A percentile compares a stretch with the other conserved stretches of the same genome.
phyloP scores from a whole-genome alignment of 2,888 invertebrate genomes.

The Pheosia gnoma region DNA sequence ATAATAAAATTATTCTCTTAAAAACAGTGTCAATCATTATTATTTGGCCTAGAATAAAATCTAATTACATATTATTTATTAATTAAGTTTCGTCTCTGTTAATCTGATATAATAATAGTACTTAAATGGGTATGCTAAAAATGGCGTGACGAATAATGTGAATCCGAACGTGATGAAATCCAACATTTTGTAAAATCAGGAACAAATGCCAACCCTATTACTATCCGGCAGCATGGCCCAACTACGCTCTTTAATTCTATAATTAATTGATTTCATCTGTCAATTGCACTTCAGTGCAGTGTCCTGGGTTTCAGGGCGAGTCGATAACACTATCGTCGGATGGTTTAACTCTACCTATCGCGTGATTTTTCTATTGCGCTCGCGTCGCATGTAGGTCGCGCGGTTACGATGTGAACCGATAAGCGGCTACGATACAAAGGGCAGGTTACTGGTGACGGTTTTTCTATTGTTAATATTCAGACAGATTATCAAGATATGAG shows the following conservation, averaged over 20 bases:
- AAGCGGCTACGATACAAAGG: conserved; percentile 44
- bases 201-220: neutral
- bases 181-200: too few relatives aligned
- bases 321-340: conserved; percentile 66
- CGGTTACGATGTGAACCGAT: conserved; percentile 54
- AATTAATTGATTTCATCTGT: conserved; percentile 15
- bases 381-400: conserved; percentile 62
- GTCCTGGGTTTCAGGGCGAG: conserved; percentile 47
- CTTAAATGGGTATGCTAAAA: too few relatives aligned
- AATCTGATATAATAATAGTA: too few relatives aligned
- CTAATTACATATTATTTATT: too few relatives aligned
- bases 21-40: too few relatives aligned
- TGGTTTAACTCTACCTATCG: conserved; percentile 66
- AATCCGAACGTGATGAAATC: too few relatives aligned
- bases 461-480: conserved; percentile 21
- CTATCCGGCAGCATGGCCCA: neutral
- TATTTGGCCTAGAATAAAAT: too few relatives aligned
- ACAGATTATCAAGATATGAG: conserved; percentile 27
- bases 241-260: neutral
- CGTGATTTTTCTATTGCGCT: conserved; percentile 72
- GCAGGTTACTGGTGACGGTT: conserved; percentile 39
- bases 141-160: too few relatives aligned
- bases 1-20: too few relatives aligned
- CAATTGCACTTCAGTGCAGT: conserved; percentile 23
- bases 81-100: too few relatives aligned